Base-by-base conservation (phyloP, 2,797 vertebrate genomes). In the Geotrypetes seraphini region DNA sequence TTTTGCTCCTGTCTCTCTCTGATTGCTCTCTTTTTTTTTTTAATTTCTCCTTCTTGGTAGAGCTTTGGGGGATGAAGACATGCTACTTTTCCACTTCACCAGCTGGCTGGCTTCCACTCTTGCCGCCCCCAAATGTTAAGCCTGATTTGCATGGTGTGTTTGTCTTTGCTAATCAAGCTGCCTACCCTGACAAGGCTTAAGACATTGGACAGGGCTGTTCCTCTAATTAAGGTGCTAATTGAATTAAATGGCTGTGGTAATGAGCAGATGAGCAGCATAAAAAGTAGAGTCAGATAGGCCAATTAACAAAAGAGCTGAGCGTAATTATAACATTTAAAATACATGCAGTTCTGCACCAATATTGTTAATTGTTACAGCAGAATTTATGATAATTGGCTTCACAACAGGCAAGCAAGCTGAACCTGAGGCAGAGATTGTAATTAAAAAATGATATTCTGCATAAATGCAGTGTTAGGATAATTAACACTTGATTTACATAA, bases 241-340 rank as follows among this genome's bases (percentile, higher is more conserved):
- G 92, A 98, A 98, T 97, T 91, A 96, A 96, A 95, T 91, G 87
- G 88, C 88, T 78, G 83, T 60, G 50, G 87, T 96, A 96, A 96
- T 91, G 90, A 94, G 92, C 79, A 80, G 86, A 90, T 70, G 84
- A 86, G 86, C 81, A 60, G 86, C 89, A 96, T 95, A 93, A 96
- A 89, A 95, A 92, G 88, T 83, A 88, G 84, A 89, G 91, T 92
- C 91, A 90, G 89, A 95, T 91, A 84, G 77, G 79, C 91, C 94
- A 96, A 98, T 98, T 98, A 96, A 96, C 90, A 93, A 88, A 91
- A 87, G 83, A 88, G 74, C 83, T 62, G 61, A 76, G 89, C 88
- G 89, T 92, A 97, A 96, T 98, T 97, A 93, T 89, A 96, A 96
- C 92, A 87, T 86, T 87, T 89, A 86, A 85, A 91, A 94, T 85